These are phyloP conservation scores for Damaliscus lunatus DNA, from an alignment of 2,113 vertebrate genomes.

Conservation along the genomic window DNA sequence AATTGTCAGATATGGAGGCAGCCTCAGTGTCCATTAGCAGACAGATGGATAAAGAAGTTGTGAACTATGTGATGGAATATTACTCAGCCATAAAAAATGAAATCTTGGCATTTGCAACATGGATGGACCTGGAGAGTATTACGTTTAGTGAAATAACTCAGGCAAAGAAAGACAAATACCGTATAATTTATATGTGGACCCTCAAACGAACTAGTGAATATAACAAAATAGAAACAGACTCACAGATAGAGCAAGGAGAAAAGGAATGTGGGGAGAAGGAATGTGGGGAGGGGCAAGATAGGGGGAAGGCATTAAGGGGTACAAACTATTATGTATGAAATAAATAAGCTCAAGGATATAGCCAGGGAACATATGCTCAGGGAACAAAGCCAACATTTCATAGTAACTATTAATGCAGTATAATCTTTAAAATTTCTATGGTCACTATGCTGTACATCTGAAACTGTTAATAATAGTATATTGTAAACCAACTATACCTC, in stretches of 20 bases:
- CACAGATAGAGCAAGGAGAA: background rate
- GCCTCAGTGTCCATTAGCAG: background rate
- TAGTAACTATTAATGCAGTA: background rate
- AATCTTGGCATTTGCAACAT: background rate
- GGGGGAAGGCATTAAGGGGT: background rate
- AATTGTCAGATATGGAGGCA: background rate
- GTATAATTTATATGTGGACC: background rate
- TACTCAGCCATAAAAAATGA: background rate
- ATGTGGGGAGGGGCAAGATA: background rate
- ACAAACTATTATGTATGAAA: background rate
- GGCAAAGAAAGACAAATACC: background rate
- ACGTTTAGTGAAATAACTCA: background rate
- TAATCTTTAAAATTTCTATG: background rate
- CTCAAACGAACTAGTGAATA: background rate
- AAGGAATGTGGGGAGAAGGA: background rate
- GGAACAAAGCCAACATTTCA: background rate
- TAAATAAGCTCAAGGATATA: background rate
- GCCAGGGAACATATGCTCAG: background rate
- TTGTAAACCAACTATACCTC: background rate
- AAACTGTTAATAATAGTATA: background rate
- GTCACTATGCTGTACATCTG: background rate
- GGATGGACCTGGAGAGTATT: background rate
- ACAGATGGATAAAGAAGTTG: background rate
- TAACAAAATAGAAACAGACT: background rate
- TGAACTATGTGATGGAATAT: background rate